Evolutionary conservation across 2,797 vertebrate species (phyloP), one percentile per base, ranked within the genome.

Genomic region (Notolepis coatsorum): DNA sequence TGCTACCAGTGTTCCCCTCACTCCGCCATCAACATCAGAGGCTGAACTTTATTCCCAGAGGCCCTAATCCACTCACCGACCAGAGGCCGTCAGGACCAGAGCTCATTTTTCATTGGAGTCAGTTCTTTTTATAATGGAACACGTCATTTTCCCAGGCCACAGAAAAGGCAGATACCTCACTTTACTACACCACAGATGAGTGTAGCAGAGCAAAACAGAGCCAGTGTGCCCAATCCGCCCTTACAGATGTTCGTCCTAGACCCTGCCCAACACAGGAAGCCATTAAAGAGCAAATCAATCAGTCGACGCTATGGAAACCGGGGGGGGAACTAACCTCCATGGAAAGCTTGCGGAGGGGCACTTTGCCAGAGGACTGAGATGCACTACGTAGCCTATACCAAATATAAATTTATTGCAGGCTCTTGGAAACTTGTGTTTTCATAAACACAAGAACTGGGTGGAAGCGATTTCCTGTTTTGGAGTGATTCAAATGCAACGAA

Each of bases 101-200:
- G 64, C 73, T 87, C 64, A 45, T 75, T 87, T 88, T 88, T 84
- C 85, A 88, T 79, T 75, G 80, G 73, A 84, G 84, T 85, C 83
- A 79, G 71, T 88, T 85, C 84, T 91, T 90, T 92, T 90, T 89
- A 89, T 89, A 90, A 81, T 68, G 77, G 71, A 70, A 75, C 69
- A 79, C 88, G 89, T 92, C 89, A 92, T 88, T 74, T 80, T 84
- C 67, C 53, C 68, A 68, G 77, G 88, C 89, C 90, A 82, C 89
- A 89, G 88, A 80, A 88, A 86, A 91, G 84, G 86, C 87, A 77
- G 84, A 87, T 84, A 85, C 85, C 79, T 89, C 81, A 80, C 84
- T 90, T 90, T 84, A 87, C 84, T 85, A 52, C 84, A 88, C 89
- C 89, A 23, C 90, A 91, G 86, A 88, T 84, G 87, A 88, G 84